Conservation (phyloP, 2,113 vertebrate genomes). For the Percina caprodes region DNA sequence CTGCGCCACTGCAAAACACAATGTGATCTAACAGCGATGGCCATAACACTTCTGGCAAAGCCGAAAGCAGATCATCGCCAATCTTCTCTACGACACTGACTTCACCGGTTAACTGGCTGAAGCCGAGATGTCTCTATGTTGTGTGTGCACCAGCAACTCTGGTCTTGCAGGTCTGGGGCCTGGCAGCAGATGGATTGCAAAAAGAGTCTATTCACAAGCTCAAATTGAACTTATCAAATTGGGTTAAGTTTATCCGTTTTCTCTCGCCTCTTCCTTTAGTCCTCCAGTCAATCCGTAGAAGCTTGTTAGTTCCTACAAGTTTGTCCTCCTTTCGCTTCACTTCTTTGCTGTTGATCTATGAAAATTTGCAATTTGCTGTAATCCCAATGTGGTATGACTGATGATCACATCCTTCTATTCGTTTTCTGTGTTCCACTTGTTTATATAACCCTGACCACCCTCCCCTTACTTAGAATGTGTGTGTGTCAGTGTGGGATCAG, state of each 20-base stretch:
- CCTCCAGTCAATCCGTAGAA: slow-evolving; percentile 17
- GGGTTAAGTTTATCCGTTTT: slow-evolving; percentile 55
- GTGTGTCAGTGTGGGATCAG: slow-evolving; percentile 70
- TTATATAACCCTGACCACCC: slow-evolving; percentile 78
- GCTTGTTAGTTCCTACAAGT: slow-evolving; percentile 51
- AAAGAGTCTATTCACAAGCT: slow-evolving; percentile 54
- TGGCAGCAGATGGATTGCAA: slow-evolving; percentile 33
- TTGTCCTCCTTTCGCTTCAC: slow-evolving; percentile 32
- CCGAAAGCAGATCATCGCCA: slow-evolving; percentile 64
- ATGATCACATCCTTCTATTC: slow-evolving; percentile 52
- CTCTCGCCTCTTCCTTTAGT: slow-evolving; percentile 41
- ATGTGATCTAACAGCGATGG: slow-evolving; percentile 55
- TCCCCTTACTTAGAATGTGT: slow-evolving; percentile 59
- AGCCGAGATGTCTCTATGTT: slow-evolving; percentile 64
- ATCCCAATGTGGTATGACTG: slow-evolving; percentile 45
- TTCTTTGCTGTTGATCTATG: slow-evolving; percentile 44
- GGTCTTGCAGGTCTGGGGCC: slow-evolving; percentile 37
- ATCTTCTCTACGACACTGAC: slow-evolving; percentile 55
- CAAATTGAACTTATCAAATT: slow-evolving; percentile 58
- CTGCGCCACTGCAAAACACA: slow-evolving; percentile 49
- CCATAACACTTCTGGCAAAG: slow-evolving; percentile 66
- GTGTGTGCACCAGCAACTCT: slow-evolving; percentile 29
- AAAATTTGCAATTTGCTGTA: slow-evolving; percentile 44
- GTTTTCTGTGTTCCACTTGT: slow-evolving; percentile 59
- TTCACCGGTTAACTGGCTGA: slow-evolving; percentile 67